Percentiles rank a stretch among this genome's conserved stretches.
phyloP scores from a whole-genome alignment of 2,797 vertebrate genomes.

The Periophthalmus magnuspinnatus region DNA sequence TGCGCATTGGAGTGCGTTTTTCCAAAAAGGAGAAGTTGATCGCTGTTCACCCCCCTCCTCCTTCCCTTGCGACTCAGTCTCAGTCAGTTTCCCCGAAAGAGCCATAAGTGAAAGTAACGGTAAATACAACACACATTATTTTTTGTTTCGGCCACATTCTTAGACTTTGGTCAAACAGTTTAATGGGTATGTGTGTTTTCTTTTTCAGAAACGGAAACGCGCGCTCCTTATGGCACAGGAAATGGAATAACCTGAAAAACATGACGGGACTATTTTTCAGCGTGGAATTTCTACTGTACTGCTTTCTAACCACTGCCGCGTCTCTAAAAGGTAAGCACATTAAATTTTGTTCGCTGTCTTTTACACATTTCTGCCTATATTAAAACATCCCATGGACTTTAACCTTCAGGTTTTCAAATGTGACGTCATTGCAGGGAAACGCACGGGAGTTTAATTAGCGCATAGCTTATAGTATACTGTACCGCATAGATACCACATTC shows the following conservation, averaged over 20 bases:
- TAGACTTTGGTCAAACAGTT: too few species aligned
- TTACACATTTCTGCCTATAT: not conserved
- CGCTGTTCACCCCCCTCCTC: not conserved
- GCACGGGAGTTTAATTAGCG: too few species aligned
- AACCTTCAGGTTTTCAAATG: not conserved
- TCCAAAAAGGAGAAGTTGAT: not conserved
- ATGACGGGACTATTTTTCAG: not conserved
- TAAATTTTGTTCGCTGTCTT: too few species aligned
- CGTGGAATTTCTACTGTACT: not conserved
- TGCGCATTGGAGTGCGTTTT: not conserved
- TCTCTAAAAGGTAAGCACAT: not conserved
- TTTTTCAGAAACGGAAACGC: not conserved
- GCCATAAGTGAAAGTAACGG: not conserved
- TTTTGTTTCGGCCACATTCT: too few species aligned
- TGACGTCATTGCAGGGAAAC: not conserved
- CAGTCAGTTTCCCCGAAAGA: not conserved
- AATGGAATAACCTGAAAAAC: not conserved
- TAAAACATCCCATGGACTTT: not conserved
- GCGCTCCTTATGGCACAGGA: not conserved
- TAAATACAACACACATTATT: not conserved
- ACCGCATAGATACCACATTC: too few species aligned
- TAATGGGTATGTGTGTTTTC: not conserved
- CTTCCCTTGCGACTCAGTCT: not conserved
- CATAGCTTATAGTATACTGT: too few species aligned
- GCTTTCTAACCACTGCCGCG: not conserved